These are phyloP conservation scores for Ethmia dodecea DNA, from an alignment of 2,888 invertebrate genomes.

Conservation along the genomic window DNA sequence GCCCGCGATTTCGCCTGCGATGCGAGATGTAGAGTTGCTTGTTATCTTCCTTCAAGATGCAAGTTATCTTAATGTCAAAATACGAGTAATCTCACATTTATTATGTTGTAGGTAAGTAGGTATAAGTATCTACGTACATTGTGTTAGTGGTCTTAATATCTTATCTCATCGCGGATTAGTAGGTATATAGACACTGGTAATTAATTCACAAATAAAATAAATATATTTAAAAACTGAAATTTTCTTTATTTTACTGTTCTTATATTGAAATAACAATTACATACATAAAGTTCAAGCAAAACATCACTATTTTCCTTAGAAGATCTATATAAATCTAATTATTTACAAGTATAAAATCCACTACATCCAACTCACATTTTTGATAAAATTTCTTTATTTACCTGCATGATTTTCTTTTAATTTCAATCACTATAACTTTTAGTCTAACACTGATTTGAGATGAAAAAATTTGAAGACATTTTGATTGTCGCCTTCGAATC, in stretches of 20 bases:
- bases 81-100: no score
- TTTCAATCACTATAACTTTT: conserved; percentile 42
- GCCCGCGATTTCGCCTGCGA: no score
- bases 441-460: conserved; percentile 63
- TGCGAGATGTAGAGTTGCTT: no score
- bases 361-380: conserved; percentile 51
- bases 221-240: conserved; percentile 41
- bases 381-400: conserved; percentile 43
- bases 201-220: not conserved
- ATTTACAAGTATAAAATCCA: conserved; percentile 73
- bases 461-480: conserved; percentile 36
- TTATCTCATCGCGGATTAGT: no score
- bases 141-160: no score
- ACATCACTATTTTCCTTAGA: conserved; percentile 59
- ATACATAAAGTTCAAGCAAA: conserved; percentile 65
- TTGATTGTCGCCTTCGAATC: conserved; percentile 42
- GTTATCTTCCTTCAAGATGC: no score
- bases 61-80: no score
- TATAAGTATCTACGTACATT: no score
- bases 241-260: conserved; percentile 58
- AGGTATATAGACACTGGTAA: no score
- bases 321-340: conserved; percentile 53
- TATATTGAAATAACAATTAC: conserved; percentile 64
- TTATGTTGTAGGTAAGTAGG: no score
- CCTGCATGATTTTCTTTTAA: conserved; percentile 41